Base-by-base conservation (phyloP, 1,140 invertebrate genomes). In the Pomacea maculata region DNA sequence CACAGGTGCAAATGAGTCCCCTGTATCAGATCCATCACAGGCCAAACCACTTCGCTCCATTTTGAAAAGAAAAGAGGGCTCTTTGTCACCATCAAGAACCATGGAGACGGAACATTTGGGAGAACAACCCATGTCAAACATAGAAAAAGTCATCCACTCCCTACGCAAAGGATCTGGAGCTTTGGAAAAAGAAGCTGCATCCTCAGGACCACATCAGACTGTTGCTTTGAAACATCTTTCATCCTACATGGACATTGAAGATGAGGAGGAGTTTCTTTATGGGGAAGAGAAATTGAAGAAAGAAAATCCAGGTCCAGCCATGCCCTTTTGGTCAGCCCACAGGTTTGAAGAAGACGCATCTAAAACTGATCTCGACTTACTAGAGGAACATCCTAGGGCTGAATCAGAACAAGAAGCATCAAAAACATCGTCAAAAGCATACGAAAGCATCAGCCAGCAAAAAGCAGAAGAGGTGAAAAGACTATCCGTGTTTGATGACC, bases 211-310 rank as follows among this genome's bases (percentile, higher is more conserved):
- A n/a, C 29, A 14, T 19, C 34, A 57, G 12, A 64, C 75, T 65
- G 79, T 57, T 65, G 70, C 70, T 29, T 70, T 83, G n/a, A 25
- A 71, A 54, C 76, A 70, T 25, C n/a, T 82, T 19, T 29, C 79
- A 29, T 81, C 81, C 19, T 80, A 80, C 57, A 75, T 64, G 45
- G 86, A 88, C 81, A 85, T 87, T 67, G 89, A 90, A 61, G 89
- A 90, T 85, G 89, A 89, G 83, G 89, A 90, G 61, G 85, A 78
- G 25, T 88, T 88, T 82, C 82, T 89, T 19, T 89, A 91, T 87
- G 87, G 88, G 54, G 85, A 85, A 25, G 79, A 82, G 25, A 70
- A 75, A 29, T 52, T 7, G 21, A 65, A 74, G 45, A 34, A 70
- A 57, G 15, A 52, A 57, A 71, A 63, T 11, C 55, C 61, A 6